Base-by-base conservation (phyloP, 2,113 vertebrate species). In the Atherinomorus stipes region DNA sequence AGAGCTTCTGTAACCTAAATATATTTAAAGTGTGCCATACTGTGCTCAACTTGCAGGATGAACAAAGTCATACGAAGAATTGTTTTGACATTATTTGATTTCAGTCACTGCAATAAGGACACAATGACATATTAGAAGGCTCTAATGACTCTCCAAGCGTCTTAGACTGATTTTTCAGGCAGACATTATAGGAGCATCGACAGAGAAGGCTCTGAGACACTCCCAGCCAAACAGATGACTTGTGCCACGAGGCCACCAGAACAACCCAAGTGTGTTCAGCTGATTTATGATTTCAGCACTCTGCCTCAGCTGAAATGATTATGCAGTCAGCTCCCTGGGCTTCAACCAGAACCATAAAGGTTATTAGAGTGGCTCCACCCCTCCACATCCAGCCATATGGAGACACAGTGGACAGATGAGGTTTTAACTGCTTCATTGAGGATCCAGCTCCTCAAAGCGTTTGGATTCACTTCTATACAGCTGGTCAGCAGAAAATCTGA, bases 221-320 rank as follows among this genome's bases (percentile, higher is more conserved):
- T 66, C 73, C 23, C 37, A 56, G 63, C 40, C 47, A 47, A 74
- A 60, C 47, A 66, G 74, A 85, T 69, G 76, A 84, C 71, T 78
- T 50, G 74, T 69, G 60, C 71, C 79, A 71, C 0, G 12, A 71
- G 64, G 69, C 64, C 79, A 76, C 1, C 12, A 50, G 66, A 75
- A 60, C 60, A 40, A 34, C n/a, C 49, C 0, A 6, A 53, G 63
- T 4, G 1, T 59, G 53, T 45, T 73, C 34, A 34, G 51, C 67
- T 85, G 90, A 88, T 84, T 80, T 76, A 88, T 78, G 77, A 12
- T 69, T 74, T 80, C 74, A 74, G 45, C 13, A 1, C 52, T 60
- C 25, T 47, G 59, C 61, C 60, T 60, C 50, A 67, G 83, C 67
- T 61, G 64, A 71, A 59, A 65, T 78, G 72, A 90, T 86, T 83